phyloP scores from a whole-genome alignment of 2,797 vertebrate species.

The Macropus fuliginosus region DNA sequence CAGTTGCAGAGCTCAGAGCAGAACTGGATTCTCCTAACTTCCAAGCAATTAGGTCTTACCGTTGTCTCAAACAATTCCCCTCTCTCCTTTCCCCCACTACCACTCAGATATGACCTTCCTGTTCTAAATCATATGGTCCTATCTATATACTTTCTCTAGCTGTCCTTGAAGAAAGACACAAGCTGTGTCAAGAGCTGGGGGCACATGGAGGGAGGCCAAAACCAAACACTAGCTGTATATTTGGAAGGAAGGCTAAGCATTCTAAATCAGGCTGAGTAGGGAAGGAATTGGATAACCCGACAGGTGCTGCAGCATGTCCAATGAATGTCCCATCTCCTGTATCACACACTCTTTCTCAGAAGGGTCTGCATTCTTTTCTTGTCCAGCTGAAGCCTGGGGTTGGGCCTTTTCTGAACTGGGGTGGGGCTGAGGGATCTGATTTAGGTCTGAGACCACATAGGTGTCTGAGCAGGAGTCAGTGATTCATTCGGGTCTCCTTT shows the following conservation, averaged over 20 bases:
- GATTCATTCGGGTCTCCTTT: neutral
- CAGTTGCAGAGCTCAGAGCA: neutral
- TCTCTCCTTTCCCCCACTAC: neutral
- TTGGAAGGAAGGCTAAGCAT: slow-evolving; percentile 7
- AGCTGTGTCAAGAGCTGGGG: neutral
- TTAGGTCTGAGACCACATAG: neutral
- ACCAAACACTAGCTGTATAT: neutral
- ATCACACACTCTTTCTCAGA: neutral
- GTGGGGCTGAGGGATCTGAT: neutral
- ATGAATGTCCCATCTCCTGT: neutral
- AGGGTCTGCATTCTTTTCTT: neutral
- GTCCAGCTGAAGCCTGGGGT: neutral
- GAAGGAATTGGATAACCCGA: neutral
- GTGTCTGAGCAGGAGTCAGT: neutral
- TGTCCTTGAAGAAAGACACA: neutral
- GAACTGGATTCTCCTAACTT: neutral
- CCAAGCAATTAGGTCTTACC: neutral
- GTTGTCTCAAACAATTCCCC: neutral
- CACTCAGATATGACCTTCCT: neutral
- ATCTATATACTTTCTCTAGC: neutral
- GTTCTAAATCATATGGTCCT: neutral
- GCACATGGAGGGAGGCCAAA: neutral
- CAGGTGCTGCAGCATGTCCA: neutral
- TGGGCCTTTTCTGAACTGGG: neutral
- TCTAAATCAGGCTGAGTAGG: neutral